phyloP scores from a whole-genome alignment of 2,888 invertebrate genomes.

The Leptopterna dolabrata region DNA sequence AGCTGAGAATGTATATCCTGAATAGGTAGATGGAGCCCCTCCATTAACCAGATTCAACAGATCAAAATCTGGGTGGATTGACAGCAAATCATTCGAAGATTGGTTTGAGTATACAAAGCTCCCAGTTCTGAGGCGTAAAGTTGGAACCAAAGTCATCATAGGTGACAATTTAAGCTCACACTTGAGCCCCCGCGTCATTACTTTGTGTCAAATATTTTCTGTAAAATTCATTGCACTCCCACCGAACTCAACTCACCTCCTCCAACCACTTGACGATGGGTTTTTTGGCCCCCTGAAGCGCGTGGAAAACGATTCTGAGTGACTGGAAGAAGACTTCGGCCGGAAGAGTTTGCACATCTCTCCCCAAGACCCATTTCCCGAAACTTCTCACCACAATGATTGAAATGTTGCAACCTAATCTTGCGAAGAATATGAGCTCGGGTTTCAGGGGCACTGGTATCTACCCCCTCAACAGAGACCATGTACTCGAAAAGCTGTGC shows the following conservation, averaged over 20 bases:
- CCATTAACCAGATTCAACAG: conserved; percentile 62
- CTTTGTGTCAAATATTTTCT: not conserved
- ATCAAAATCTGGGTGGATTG: conserved; percentile 65
- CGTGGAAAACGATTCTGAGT: not conserved
- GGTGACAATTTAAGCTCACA: conserved; percentile 60
- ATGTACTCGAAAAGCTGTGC: not conserved
- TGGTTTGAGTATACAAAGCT: conserved; percentile 63
- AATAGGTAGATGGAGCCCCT: not conserved
- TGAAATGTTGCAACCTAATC: not conserved
- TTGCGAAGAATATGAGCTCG: not conserved
- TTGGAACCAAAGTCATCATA: conserved; percentile 43
- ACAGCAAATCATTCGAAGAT: conserved; percentile 63
- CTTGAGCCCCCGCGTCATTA: conserved; percentile 51
- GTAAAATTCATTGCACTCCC: not conserved
- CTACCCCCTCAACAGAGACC: conserved; percentile 2
- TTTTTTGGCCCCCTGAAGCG: not conserved
- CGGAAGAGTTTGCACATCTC: conserved; percentile 3
- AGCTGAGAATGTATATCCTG: conserved; percentile 17
- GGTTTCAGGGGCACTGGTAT: not conserved
- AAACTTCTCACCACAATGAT: not conserved
- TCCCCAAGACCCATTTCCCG: not conserved
- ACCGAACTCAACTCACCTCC: conserved; percentile 14
- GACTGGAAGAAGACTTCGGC: not conserved
- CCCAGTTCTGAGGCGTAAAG: conserved; percentile 42
- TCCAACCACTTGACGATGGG: conserved; percentile 1